Base-by-base conservation (phyloP, 2,888 invertebrate species). In the Entomobrya proxima region DNA sequence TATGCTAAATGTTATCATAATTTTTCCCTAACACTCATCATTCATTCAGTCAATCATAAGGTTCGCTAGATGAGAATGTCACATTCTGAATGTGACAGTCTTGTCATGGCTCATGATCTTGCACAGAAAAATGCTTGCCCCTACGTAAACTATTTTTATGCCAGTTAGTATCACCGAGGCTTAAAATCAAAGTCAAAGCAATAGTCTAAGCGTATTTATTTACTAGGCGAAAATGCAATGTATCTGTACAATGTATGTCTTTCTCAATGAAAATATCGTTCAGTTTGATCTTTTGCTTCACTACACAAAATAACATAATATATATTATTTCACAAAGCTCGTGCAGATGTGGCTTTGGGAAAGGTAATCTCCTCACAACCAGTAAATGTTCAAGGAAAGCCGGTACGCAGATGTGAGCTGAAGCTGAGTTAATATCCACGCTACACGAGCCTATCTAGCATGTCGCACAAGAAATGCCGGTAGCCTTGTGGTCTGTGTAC, bases 111-210 rank as follows among this genome's bases (percentile, higher is more conserved):
- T 64, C 6, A 7, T 35, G 35, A 64, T 64, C 13, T 35, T 64
- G 18, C n/a, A 35, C 3, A 64, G 64, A 35, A 35, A 64, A 69
- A 5, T 67, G 27, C 61, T 13, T 35, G 61, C 13, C 30, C 15
- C 7, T 61, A 30, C 9, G 52, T 24, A 35, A 13, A 78, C 78
- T 27, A 67, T 30, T n/a, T 50, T 32, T 79, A 67, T 35, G 79
- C 67, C 77, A 64, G 52, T 69, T 72, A 64, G 64, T 52, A 79
- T 67, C 74, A 47, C 0, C 61, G 47, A 44, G 47, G 74, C 81
- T 74, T 55, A 81, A 81, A 74, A 81, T 74, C 74, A 81, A 61
- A 81, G 81, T 81, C 81, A 81, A 69, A 69, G 40, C 18, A 32
- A 18, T 35, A 32, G 9, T 64, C 6, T 35, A n/a, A n/a, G n/a